phyloP scores from a whole-genome alignment of 2,113 vertebrate species.

The Phoenicopterus ruber region DNA sequence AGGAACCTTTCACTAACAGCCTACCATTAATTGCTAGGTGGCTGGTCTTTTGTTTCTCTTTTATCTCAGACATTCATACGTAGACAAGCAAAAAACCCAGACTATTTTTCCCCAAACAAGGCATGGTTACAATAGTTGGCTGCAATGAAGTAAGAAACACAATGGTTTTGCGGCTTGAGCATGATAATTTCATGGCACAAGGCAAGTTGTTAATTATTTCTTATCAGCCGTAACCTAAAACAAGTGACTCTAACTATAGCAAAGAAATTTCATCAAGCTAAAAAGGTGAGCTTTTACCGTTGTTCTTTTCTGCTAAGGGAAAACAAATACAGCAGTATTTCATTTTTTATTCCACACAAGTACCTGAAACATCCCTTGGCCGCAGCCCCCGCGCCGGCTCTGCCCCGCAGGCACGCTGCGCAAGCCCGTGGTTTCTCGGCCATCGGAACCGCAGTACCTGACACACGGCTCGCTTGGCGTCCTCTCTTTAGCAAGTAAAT shows the following conservation, averaged over 20 bases:
- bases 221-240: not conserved
- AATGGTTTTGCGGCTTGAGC: not conserved
- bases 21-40: not conserved
- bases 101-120: not conserved
- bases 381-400: not conserved
- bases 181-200: not conserved
- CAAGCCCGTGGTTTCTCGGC: not conserved
- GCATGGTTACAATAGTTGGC: not conserved
- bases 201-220: not conserved
- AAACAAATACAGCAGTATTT: not conserved
- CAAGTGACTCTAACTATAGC: not conserved
- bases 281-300: not conserved
- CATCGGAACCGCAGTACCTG: accelerated
- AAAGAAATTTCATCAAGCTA: not conserved
- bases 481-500: not conserved
- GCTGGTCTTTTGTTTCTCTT: not conserved
- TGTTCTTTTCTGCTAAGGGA: not conserved
- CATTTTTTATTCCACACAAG: not conserved
- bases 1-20: not conserved
- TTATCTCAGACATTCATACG: not conserved
- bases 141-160: not conserved
- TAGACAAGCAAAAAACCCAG: not conserved
- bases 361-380: not conserved
- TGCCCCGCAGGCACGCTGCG: not conserved
- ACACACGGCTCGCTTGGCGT: not conserved